A percentile compares a stretch with the other conserved stretches of the same genome.
phyloP scores from a whole-genome alignment of 2,888 invertebrate genomes.

The Drosophila dives region DNA sequence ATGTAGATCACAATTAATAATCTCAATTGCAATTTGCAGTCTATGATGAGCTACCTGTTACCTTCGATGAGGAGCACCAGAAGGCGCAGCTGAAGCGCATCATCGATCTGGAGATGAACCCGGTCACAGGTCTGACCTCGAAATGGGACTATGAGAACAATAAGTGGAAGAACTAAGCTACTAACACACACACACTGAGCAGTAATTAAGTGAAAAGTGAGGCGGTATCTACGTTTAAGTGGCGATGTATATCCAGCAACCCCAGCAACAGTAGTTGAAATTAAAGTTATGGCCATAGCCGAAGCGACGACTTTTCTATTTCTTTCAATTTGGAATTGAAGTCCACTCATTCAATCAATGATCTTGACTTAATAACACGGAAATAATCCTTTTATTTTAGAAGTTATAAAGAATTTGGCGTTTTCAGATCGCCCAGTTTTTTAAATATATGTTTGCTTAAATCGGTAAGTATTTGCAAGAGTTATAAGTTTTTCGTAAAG shows the following conservation, averaged over 20 bases:
- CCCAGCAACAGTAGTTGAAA: slow-evolving; percentile 63
- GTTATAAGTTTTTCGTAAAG: neutral
- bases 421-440: neutral
- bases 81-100: slow-evolving; percentile 92
- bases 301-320: slow-evolving; percentile 30
- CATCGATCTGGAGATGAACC: slow-evolving; percentile 91
- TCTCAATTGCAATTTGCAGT: slow-evolving; percentile 82
- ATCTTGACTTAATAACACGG: neutral
- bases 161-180: slow-evolving; percentile 90
- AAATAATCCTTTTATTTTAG: neutral
- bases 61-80: slow-evolving; percentile 90
- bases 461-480: neutral
- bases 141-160: slow-evolving; percentile 97
- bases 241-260: slow-evolving; percentile 49
- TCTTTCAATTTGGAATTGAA: neutral
- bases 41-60: slow-evolving; percentile 88
- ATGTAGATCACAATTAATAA: no score
- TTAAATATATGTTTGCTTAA: neutral
- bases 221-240: slow-evolving; percentile 68
- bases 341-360: neutral
- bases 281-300: slow-evolving; percentile 68
- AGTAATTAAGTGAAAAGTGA: slow-evolving; percentile 63
- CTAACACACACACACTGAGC: slow-evolving; percentile 15
- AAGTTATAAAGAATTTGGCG: neutral
- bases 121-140: slow-evolving; percentile 92